A percentile compares a stretch with the other conserved stretches of the same genome.
These are phyloP conservation scores for Pseudorasbora parva DNA, from an alignment of 2,113 vertebrate genomes.

Conservation along the genomic window DNA sequence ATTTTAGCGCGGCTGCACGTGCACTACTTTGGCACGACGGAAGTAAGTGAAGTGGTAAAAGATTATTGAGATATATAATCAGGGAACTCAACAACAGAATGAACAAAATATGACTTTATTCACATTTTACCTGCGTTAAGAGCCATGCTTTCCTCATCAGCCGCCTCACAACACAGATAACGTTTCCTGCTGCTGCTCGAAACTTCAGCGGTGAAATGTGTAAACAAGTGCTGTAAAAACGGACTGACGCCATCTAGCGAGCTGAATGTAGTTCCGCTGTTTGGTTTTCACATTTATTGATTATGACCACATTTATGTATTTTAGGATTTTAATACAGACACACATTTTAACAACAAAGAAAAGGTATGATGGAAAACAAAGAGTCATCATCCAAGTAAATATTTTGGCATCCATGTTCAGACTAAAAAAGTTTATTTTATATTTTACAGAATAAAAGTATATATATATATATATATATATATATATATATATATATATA, in stretches of 20 bases:
- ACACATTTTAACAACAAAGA: background rate
- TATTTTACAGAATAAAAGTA: no score
- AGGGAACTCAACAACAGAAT: background rate
- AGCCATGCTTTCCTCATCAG: constrained; percentile 57
- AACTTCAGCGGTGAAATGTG: constrained; percentile 20
- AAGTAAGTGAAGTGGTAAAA: background rate
- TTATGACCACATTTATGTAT: background rate
- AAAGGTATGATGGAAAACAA: background rate
- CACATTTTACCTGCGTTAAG: constrained; percentile 60
- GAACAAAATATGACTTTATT: background rate
- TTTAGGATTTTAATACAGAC: no score
- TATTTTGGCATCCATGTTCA: no score
- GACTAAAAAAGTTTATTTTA: no score
- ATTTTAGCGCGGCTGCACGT: constrained; percentile 3
- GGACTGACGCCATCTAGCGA: constrained; percentile 39
- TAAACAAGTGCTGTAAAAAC: background rate
- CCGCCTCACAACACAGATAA: constrained; percentile 40
- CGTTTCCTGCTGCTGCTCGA: constrained; percentile 30
- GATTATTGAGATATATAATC: background rate
- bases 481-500: no score
- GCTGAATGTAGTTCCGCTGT: background rate
- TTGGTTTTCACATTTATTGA: background rate
- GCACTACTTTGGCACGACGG: background rate
- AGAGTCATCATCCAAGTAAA: background rate
- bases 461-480: no score